These are phyloP conservation scores for Laticauda colubrina DNA, from an alignment of 2,113 vertebrate species.

Conservation along the genomic window DNA sequence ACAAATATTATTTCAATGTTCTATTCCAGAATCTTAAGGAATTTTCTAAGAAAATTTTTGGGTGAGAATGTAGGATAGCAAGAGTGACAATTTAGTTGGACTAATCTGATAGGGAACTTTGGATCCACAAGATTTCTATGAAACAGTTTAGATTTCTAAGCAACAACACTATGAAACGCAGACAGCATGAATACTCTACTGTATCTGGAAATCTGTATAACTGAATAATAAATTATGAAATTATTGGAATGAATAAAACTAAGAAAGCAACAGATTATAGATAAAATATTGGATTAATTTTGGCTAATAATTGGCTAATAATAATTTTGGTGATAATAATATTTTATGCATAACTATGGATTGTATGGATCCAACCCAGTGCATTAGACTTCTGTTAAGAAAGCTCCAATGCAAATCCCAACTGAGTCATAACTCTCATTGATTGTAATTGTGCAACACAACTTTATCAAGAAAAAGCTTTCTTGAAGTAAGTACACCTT, in stretches of 20 bases:
- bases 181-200: background rate
- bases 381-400: background rate
- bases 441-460: background rate
- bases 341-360: background rate
- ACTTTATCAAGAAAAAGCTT: background rate
- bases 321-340: background rate
- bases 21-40: background rate
- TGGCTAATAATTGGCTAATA: background rate
- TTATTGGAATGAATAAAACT: background rate
- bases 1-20: background rate
- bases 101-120: background rate
- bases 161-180: background rate
- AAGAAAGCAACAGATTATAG: background rate
- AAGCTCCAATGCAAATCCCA: background rate
- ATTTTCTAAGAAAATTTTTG: background rate
- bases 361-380: background rate
- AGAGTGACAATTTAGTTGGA: background rate
- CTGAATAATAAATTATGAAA: background rate
- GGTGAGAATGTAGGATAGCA: background rate
- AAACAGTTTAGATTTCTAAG: background rate
- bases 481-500: background rate
- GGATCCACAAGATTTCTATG: background rate
- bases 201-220: background rate
- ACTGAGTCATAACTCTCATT: background rate
- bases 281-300: background rate